Evolutionary conservation across 2,113 vertebrate species (phyloP).

Genomic region (Cygnus buccinator): DNA sequence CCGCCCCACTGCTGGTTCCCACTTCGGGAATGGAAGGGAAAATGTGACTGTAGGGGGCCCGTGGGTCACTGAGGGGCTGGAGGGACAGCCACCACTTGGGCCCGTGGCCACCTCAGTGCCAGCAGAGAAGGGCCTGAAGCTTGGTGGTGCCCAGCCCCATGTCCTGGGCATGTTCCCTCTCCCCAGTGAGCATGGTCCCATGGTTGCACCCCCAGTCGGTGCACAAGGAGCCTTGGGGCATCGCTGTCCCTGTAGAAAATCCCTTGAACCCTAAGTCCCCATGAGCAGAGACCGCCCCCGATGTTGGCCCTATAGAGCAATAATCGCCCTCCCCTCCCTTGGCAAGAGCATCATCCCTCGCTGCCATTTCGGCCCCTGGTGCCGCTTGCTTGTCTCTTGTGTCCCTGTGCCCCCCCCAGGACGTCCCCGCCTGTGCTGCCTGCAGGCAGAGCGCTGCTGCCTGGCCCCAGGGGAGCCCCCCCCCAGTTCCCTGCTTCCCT

Average conservation of each 20-base stretch:
- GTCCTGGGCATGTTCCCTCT: background rate
- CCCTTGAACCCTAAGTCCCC: background rate
- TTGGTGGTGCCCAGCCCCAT: rapidly evolving
- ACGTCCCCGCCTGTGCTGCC: background rate
- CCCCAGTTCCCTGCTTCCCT: background rate
- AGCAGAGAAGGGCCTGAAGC: background rate
- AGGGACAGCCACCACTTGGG: background rate
- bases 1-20: too few relatives aligned
- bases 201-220: background rate
- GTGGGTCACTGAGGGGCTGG: background rate
- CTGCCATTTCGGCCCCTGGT: background rate
- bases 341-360: rapidly evolving
- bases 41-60: background rate
- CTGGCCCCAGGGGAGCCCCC: background rate
- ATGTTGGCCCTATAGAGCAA: background rate
- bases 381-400: background rate
- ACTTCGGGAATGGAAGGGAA: too few relatives aligned
- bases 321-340: background rate
- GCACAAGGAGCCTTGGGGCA: background rate
- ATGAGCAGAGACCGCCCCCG: background rate
- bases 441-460: background rate
- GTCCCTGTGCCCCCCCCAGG: background rate
- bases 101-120: rapidly evolving
- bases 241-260: background rate
- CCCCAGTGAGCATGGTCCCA: rapidly evolving